Conservation (phyloP, 2,888 invertebrate species). For the Hymenopus coronatus region DNA sequence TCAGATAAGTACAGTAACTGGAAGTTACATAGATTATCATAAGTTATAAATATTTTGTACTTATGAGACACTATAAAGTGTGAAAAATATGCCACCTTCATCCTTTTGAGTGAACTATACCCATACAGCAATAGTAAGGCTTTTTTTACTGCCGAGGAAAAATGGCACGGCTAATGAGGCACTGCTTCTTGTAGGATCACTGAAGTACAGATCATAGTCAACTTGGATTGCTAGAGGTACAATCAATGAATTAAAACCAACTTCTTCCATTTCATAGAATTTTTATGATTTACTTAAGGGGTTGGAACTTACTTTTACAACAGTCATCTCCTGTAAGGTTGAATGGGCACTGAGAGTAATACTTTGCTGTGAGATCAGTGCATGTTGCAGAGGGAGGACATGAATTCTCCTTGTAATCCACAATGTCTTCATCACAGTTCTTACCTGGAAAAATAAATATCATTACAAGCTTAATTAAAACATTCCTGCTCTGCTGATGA, state of each 20-base stretch:
- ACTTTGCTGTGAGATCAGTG: slow-evolving; percentile 84
- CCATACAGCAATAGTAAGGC: slow-evolving; percentile 92
- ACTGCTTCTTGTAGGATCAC: slow-evolving; percentile 83
- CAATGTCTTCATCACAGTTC: slow-evolving; percentile 87
- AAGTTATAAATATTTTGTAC: slow-evolving; percentile 36
- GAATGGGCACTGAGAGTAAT: slow-evolving; percentile 96
- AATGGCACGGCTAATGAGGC: slow-evolving; percentile 93
- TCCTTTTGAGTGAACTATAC: slow-evolving; percentile 90
- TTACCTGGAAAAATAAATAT: slow-evolving; percentile 54
- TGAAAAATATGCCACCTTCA: slow-evolving; percentile 91
- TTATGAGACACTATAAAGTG: slow-evolving; percentile 84
- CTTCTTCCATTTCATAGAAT: background rate
- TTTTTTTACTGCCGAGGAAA: slow-evolving; percentile 66
- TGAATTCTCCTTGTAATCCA: slow-evolving; percentile 89
- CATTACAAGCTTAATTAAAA: too few relatives aligned
- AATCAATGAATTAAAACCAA: background rate
- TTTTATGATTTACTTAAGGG: background rate
- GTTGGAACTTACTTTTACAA: slow-evolving; percentile 72
- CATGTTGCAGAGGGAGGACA: slow-evolving; percentile 93
- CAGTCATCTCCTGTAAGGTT: slow-evolving; percentile 96
- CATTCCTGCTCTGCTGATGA: too few relatives aligned
- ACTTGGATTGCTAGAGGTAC: slow-evolving; percentile 80
- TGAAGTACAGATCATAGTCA: slow-evolving; percentile 96
- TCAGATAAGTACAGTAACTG: too few relatives aligned
- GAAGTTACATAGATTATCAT: background rate